A percentile compares a stretch with the other conserved stretches of the same genome.
phyloP scores from a whole-genome alignment of 2,888 invertebrate genomes.

The Elmis aenea region DNA sequence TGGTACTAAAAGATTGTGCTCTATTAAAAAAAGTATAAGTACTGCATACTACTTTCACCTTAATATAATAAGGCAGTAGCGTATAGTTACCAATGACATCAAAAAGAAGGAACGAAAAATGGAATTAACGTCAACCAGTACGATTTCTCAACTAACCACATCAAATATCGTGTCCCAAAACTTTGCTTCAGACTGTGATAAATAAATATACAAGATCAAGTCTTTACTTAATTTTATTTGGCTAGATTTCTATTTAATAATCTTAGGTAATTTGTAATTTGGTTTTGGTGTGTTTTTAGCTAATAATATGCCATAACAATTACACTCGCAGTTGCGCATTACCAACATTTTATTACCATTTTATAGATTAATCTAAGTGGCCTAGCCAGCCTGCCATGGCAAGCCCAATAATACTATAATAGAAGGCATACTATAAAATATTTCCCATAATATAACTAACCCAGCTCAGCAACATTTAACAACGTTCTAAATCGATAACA shows the following conservation, averaged over 20 bases:
- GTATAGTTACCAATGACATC: constrained; percentile 9
- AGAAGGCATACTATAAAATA: constrained; percentile 9
- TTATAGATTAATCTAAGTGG: constrained; percentile 1
- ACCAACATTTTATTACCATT: constrained; percentile 5
- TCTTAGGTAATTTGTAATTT: constrained; percentile 14
- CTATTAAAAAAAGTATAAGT: constrained; percentile 3
- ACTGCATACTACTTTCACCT: constrained; percentile 18
- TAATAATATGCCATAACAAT: no score
- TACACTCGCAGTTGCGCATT: no score
- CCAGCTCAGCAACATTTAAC: no score
- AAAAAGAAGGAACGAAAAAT: constrained; percentile 8
- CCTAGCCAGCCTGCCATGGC: constrained; percentile 5
- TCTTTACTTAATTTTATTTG: constrained; percentile 19
- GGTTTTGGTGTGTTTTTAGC: constrained; percentile 15
- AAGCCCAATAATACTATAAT: constrained; percentile 12
- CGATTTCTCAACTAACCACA: no score
- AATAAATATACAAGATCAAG: no score
- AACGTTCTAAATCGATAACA: no score
- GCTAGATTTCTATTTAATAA: constrained; percentile 19
- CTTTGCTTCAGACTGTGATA: no score
- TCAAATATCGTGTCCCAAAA: no score
- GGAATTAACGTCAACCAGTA: no score
- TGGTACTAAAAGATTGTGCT: constrained; percentile 3
- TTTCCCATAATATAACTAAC: constrained; percentile 10
- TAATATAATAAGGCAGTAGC: constrained; percentile 28